Conservation (phyloP, 2,113 vertebrate genomes). For the Catharus bicknelli region DNA sequence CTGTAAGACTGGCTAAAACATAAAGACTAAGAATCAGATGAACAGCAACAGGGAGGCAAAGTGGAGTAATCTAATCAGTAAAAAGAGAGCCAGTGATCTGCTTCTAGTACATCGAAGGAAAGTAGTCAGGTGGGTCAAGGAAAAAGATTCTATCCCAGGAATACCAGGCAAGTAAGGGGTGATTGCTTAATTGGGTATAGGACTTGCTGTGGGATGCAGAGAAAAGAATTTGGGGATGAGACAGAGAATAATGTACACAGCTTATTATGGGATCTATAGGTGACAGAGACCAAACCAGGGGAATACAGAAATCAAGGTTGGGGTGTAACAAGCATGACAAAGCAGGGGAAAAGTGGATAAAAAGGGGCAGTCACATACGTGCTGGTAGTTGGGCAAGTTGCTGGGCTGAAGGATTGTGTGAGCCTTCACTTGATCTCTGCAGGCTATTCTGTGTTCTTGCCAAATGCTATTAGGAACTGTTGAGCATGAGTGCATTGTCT, state of each 20-base stretch:
- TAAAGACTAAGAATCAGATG: neutral
- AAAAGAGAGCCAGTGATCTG: neutral
- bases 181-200: neutral
- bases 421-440: neutral
- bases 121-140: neutral
- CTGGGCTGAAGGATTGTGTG: neutral
- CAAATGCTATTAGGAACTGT: neutral
- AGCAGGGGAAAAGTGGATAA: neutral
- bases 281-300: neutral
- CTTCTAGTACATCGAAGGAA: neutral
- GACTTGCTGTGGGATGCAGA: neutral
- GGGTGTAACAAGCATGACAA: neutral
- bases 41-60: rapidly evolving
- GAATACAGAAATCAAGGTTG: neutral
- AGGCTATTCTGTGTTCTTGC: neutral
- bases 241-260: neutral
- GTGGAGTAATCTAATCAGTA: neutral
- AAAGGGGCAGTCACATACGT: rapidly evolving
- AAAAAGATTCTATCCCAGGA: neutral
- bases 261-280: neutral
- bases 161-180: neutral
- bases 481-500: neutral
- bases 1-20: neutral
- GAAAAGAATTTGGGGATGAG: neutral
- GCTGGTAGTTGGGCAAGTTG: neutral